These are phyloP conservation scores for Asarcornis scutulata DNA, from an alignment of 2,113 vertebrate genomes.

Conservation along the genomic window DNA sequence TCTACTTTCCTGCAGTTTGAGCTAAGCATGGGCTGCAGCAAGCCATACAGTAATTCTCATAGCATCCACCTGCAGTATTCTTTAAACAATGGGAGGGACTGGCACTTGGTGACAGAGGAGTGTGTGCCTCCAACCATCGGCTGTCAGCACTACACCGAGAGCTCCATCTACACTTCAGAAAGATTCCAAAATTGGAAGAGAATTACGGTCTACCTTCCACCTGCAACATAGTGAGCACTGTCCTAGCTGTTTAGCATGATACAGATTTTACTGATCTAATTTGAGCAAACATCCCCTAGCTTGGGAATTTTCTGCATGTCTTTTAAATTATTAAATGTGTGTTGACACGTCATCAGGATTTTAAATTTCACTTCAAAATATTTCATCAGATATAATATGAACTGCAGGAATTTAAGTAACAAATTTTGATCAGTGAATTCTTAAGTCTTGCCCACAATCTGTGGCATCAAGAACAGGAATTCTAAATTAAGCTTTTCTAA, in stretches of 20 bases:
- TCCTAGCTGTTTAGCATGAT: conserved; percentile 44
- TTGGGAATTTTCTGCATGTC: conserved; percentile 37
- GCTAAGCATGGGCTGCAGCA: conserved; percentile 95
- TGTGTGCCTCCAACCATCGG: conserved; percentile 96
- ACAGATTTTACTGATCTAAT: conserved; percentile 61
- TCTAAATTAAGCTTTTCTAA: conserved; percentile 8
- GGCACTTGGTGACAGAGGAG: conserved; percentile 92
- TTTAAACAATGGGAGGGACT: conserved; percentile 91
- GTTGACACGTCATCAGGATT: conserved; percentile 20
- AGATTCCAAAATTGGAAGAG: conserved; percentile 94
- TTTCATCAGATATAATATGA: background rate
- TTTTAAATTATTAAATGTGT: conserved; percentile 59
- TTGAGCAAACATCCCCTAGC: conserved; percentile 47
- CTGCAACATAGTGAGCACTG: conserved; percentile 77
- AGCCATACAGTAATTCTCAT: conserved; percentile 86
- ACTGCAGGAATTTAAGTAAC: background rate
- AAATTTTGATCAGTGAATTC: background rate
- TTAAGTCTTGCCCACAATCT: background rate
- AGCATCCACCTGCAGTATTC: conserved; percentile 91
- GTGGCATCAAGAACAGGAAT: background rate
- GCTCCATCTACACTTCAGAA: conserved; percentile 90
- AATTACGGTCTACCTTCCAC: conserved; percentile 91
- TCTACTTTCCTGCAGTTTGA: conserved; percentile 97
- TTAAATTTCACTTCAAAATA: conserved; percentile 37
- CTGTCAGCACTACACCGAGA: conserved; percentile 91